Conservation (phyloP, 2,113 vertebrate genomes). For the Tricholaema leucomelas region DNA sequence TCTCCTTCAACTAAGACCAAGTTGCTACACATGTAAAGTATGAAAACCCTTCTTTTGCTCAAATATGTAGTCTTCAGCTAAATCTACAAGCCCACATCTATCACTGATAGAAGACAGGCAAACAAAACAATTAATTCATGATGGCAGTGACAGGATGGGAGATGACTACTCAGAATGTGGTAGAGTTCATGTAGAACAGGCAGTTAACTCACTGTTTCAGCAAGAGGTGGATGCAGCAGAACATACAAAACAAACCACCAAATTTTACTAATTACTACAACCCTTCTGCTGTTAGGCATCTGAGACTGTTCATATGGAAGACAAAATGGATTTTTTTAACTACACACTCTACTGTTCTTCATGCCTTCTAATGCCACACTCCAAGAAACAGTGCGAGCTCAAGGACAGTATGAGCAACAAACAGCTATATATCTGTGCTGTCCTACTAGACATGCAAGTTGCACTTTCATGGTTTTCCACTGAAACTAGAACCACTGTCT, state of each 20-base stretch:
- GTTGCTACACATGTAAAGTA: background rate
- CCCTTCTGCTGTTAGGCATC: background rate
- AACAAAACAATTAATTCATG: background rate
- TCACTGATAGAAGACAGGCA: background rate
- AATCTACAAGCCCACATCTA: background rate
- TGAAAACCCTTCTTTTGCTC: background rate
- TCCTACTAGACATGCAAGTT: background rate
- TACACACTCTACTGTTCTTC: background rate
- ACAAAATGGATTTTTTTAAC: background rate
- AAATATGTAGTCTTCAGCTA: background rate
- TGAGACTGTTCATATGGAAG: background rate
- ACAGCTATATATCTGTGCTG: background rate
- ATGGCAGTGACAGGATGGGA: background rate
- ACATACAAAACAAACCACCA: background rate
- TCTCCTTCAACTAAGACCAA: background rate
- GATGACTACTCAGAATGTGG: accelerated
- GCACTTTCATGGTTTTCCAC: background rate
- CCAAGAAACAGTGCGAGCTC: background rate
- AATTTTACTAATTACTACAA: background rate
- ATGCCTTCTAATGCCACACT: background rate
- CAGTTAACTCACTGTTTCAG: background rate
- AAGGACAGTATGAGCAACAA: accelerated
- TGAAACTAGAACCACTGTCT: background rate
- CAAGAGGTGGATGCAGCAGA: background rate
- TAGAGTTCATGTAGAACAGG: background rate